These are phyloP conservation scores for Lasioglossum morio DNA, from an alignment of 2,888 invertebrate genomes.

Conservation along the genomic window DNA sequence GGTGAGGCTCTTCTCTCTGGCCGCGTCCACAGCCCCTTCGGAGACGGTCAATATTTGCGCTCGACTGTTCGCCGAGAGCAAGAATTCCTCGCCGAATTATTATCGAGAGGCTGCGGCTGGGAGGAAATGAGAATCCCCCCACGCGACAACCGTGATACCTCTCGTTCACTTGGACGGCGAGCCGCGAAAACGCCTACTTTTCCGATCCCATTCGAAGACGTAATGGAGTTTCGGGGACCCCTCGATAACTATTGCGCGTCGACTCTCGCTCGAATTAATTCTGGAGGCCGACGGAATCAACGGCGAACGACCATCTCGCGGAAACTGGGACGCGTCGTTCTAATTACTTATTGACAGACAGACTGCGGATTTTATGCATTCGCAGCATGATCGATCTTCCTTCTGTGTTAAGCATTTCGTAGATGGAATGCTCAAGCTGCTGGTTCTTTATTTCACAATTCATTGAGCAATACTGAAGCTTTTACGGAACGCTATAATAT, in stretches of 20 bases:
- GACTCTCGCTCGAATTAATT: not conserved
- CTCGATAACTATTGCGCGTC: conserved; percentile 52
- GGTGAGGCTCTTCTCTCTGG: conserved; percentile 39
- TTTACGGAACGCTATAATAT: no score
- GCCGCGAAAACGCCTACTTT: conserved; percentile 47
- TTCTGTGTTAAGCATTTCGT: not conserved
- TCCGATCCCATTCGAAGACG: conserved; percentile 50
- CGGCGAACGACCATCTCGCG: not conserved
- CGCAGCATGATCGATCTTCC: not conserved
- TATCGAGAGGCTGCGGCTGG: conserved; percentile 31
- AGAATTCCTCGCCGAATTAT: conserved; percentile 45
- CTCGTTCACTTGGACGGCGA: conserved; percentile 21
- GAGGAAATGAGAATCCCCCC: conserved; percentile 44
- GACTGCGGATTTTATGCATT: not conserved
- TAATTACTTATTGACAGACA: not conserved
- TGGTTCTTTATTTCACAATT: not conserved
- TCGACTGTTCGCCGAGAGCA: not conserved
- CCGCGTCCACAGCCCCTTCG: not conserved
- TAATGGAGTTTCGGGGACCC: conserved; percentile 60
- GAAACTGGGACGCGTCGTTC: not conserved
- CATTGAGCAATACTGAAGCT: not conserved
- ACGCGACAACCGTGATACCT: conserved; percentile 43
- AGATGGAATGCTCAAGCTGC: not conserved
- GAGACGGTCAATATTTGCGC: conserved; percentile 58
- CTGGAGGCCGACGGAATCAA: not conserved